Conservation (phyloP, 2,797 vertebrate genomes). For the Apogon hyalosoma region DNA sequence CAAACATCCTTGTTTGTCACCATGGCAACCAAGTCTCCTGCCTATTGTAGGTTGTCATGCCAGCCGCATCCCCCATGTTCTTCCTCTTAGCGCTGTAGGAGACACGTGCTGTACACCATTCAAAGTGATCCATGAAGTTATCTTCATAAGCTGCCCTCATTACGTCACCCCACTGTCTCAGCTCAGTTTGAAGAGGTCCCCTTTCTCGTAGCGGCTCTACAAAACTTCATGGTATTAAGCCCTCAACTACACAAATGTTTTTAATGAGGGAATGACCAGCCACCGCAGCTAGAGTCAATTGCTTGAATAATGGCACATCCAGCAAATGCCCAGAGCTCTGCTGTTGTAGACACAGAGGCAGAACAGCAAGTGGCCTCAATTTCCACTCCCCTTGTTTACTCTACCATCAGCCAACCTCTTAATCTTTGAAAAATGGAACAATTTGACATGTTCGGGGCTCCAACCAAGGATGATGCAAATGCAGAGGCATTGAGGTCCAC, state of each 20-base stretch:
- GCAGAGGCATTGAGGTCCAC: conserved; percentile 16
- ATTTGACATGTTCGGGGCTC: conserved; percentile 51
- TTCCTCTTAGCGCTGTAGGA: conserved; percentile 68
- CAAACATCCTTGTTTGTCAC: conserved; percentile 85
- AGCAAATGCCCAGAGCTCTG: conserved; percentile 41
- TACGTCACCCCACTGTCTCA: conserved; percentile 1
- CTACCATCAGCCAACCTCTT: conserved; percentile 24
- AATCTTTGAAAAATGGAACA: conserved; percentile 46
- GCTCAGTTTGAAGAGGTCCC: conserved; percentile 5
- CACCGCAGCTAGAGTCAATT: conserved; percentile 43
- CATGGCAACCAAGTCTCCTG: conserved; percentile 85
- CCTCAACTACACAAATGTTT: conserved; percentile 46
- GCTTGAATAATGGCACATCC: conserved; percentile 57
- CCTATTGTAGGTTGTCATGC: conserved; percentile 81
- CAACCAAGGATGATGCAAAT: conserved; percentile 57
- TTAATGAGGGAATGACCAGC: conserved; percentile 40
- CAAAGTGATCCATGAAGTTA: conserved; percentile 23
- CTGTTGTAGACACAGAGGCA: conserved; percentile 14
- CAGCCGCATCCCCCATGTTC: conserved; percentile 62
- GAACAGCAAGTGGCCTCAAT: conserved; percentile 50
- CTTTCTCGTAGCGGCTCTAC: conserved; percentile 1
- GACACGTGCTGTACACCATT: conserved; percentile 51
- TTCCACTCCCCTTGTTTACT: conserved; percentile 50
- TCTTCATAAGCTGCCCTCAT: conserved; percentile 44
- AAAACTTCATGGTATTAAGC: conserved; percentile 16